Base-by-base conservation (phyloP, 2,113 vertebrate genomes). In the Capricornis sumatraensis region DNA sequence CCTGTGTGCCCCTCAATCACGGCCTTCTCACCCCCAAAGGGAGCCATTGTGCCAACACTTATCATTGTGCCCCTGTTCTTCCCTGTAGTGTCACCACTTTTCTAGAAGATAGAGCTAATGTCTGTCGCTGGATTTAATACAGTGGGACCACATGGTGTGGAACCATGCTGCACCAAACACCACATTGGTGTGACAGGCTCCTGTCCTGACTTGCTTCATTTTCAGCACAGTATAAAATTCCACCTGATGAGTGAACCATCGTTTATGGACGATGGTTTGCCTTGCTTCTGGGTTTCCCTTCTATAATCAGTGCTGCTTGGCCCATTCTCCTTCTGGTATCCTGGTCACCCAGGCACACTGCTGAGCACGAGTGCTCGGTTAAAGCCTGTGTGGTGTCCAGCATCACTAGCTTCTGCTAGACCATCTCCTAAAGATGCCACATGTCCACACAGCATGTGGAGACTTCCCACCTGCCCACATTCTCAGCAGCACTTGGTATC, bases 151-250 rank as follows among this genome's bases (percentile, higher is more conserved):
- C 15, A 0, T 5, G 2, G 21, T 0, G 40, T 5, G 1, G 71
- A 27, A 13, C 10, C 30, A 1, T 1, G 0, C 1, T 1, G 12
- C 10, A 0, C 1, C 58, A 23, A 2, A 2, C 17, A 0, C 11
- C 0, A 0, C 2, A 0, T 10, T 15, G 3, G 50, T 6, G 16
- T 33, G 33, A 4, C 1, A 1, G 21, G 16, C 7, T 33, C 43
- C 5, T 1, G 3, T 7, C 1, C 2, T 1, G 12, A 13, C 17
- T n/a, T 1, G n/a, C 25, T 36, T 4, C 2, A 0, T 5, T n/a
- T 45, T 10, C 25, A 0, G 0, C 3, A 15, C 30, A 12, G n/a
- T 7, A 0, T 5, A 45, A 40, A 43, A 7, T 36, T 27, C 28
- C 28, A 1, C 17, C 11, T 13, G 23, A 17, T 1, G n/a, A 36